Base-by-base conservation (phyloP, 2,797 vertebrate genomes). In the Urosaurus nigricauda region DNA sequence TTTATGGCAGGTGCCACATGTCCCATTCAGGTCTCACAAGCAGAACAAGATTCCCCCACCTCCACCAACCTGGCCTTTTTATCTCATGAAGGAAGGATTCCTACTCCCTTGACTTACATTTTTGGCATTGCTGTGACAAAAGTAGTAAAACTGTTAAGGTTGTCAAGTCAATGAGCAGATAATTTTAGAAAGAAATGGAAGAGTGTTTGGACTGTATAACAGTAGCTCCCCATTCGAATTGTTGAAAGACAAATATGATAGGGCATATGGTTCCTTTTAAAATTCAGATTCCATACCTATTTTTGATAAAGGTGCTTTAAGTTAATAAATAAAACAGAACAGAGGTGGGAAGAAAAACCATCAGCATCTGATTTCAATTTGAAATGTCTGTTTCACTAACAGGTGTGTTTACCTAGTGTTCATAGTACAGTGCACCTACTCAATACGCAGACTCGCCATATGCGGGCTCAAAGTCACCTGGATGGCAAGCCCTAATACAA, bases 301-400 rank as follows among this genome's bases (percentile, higher is more conserved):
- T 19, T 74, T 19, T 21, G 71, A 71, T 4, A 35, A n/a, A 70
- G 32, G 9, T 2, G 14, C 37, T 17, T 32, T 74, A 5, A 74
- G 13, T 74, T 16, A 35, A 35, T n/a, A 74, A 74, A 37, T 21
- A 5, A 53, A 53, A 53, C 21, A 60, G 56, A 37, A 29, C 43
- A 68, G 40, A 47, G 63, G 47, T 21, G 29, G 47, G 7, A 1
- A 1, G 51, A 83, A 70, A 83, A 32, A 13, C 40, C 8, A 40
- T 83, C 40, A 51, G 63, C 40, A 83, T 51, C 63, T 83, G 60
- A 47, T 83, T 70, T 83, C 43, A 13, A 83, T 83, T 83, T 47
- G 81, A 68, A 83, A 83, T 83, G 14, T 11, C 7, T 83, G 40
- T 83, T 65, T 83, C 40, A 83, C 4, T 32, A 47, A 65, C 43